Evolutionary conservation across 2,888 invertebrate species (phyloP).

Genomic region (Rapana venosa): DNA sequence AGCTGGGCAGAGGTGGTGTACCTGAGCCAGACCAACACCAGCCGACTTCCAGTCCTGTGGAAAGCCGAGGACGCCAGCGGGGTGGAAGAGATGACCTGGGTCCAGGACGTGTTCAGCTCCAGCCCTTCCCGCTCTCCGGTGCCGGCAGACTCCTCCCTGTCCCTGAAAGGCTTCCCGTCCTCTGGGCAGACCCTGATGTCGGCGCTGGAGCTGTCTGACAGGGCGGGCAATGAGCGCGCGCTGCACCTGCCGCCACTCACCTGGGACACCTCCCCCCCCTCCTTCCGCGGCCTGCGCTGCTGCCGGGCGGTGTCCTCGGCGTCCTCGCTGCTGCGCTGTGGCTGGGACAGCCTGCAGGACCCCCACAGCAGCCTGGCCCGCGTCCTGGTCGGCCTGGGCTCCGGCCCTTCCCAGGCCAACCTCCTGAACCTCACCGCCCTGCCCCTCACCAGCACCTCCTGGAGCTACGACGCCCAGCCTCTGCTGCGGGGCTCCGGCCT

Average conservation of each 20-base stretch:
- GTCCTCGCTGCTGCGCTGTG: constrained; percentile 32
- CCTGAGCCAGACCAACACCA: constrained; percentile 37
- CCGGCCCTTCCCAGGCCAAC: neutral
- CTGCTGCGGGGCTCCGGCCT: neutral
- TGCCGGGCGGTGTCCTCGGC: constrained; percentile 28
- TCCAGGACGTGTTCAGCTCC: neutral
- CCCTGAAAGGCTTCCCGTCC: neutral
- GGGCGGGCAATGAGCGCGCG: constrained; percentile 45
- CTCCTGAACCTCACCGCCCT: constrained; percentile 30
- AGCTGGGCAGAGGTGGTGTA: constrained; percentile 33
- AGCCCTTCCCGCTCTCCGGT: neutral
- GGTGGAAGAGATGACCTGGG: neutral
- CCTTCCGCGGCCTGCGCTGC: constrained; percentile 39
- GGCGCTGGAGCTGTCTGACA: constrained; percentile 42
- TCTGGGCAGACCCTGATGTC: constrained; percentile 41
- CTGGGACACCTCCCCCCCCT: constrained; percentile 44
- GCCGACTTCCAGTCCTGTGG: constrained; percentile 25
- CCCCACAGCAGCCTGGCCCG: constrained; percentile 6
- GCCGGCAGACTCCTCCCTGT: neutral
- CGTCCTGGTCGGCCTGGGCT: constrained; percentile 28
- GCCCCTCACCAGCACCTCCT: neutral
- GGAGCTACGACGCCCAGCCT: constrained; percentile 8
- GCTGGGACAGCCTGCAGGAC: constrained; percentile 33
- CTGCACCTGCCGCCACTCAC: constrained; percentile 40
- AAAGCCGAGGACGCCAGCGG: constrained; percentile 30